Conservation (phyloP, 2,888 invertebrate species). For the Nemurella pictetii region DNA sequence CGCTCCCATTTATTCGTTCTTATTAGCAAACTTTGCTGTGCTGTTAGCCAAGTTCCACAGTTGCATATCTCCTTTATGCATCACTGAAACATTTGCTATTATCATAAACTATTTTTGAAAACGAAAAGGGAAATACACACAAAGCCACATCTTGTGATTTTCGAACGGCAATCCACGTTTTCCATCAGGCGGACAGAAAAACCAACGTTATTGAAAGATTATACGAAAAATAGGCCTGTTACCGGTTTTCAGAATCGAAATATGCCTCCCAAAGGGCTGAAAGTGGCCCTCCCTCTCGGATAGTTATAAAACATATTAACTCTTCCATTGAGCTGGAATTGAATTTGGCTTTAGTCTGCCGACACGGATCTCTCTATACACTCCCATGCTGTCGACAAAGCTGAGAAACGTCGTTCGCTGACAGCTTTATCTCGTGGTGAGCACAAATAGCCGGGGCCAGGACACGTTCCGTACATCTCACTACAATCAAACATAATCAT, state of each 20-base stretch:
- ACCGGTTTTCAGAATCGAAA: neutral
- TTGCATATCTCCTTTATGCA: neutral
- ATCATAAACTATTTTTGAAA: neutral
- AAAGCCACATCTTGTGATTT: neutral
- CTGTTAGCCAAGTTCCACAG: neutral
- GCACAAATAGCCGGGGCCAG: conserved; percentile 1
- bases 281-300: neutral
- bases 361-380: neutral
- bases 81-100: neutral
- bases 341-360: neutral
- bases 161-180: neutral
- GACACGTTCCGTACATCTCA: conserved; percentile 18
- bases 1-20: neutral
- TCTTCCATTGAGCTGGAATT: neutral
- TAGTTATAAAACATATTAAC: neutral
- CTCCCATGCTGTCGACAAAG: neutral
- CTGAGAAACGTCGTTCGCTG: neutral
- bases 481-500: conserved; percentile 1
- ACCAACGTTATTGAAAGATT: neutral
- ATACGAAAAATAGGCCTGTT: conserved; percentile 1
- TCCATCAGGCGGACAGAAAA: neutral
- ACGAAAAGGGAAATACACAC: neutral
- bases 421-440: conserved; percentile 25
- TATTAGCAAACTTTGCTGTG: neutral
- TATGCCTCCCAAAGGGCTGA: neutral